Percentiles rank a stretch among this genome's conserved stretches.
phyloP scores from a whole-genome alignment of 2,797 vertebrate genomes.

The Pelobates cultripes region DNA sequence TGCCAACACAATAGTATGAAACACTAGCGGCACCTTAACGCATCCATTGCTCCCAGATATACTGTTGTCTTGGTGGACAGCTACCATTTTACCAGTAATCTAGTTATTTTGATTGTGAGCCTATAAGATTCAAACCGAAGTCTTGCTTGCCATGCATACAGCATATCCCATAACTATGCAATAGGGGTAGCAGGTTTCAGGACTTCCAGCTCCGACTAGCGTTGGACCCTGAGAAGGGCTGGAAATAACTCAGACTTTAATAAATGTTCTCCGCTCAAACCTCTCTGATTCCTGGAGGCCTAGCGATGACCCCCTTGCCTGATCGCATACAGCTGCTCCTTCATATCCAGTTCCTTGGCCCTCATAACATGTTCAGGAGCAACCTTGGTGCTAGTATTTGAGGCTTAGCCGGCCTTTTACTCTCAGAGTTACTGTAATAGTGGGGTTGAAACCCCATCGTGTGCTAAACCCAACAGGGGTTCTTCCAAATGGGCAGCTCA shows the following conservation, averaged over 20 bases:
- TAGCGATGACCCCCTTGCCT: background rate
- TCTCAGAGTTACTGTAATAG: slow-evolving; percentile 48
- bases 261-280: background rate
- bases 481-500: slow-evolving; percentile 61
- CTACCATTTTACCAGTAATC: background rate
- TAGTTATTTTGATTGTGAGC: background rate
- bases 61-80: background rate
- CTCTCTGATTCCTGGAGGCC: background rate
- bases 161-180: slow-evolving; percentile 42
- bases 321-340: slow-evolving; percentile 6
- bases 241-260: background rate
- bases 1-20: slow-evolving; percentile 24
- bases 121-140: background rate
- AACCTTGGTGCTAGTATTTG: slow-evolving; percentile 84
- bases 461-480: slow-evolving; percentile 54
- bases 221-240: background rate
- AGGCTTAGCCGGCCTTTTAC: slow-evolving; percentile 72
- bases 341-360: background rate
- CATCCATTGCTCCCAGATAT: background rate
- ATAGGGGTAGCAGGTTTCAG: slow-evolving; percentile 21
- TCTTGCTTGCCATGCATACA: background rate
- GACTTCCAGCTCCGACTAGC: slow-evolving; percentile 6
- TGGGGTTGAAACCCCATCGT: background rate
- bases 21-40: slow-evolving; percentile 21
- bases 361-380: slow-evolving; percentile 65